A percentile compares a stretch with the other conserved stretches of the same genome.
phyloP scores from a whole-genome alignment of 2,888 invertebrate species.

The Hipparchia sbordonii region DNA sequence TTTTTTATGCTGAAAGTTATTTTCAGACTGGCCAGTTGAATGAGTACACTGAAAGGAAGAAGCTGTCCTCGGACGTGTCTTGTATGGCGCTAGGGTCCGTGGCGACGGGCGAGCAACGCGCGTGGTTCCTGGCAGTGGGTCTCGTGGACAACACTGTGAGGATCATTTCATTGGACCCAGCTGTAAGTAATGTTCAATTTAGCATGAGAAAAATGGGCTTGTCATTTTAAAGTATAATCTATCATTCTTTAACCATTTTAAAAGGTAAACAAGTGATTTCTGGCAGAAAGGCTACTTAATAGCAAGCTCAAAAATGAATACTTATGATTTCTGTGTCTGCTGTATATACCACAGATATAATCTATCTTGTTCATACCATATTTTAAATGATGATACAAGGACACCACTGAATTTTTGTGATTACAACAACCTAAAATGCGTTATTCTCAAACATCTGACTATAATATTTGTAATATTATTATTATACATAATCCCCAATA shows the following conservation, averaged over 20 bases:
- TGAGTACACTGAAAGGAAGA: conserved; percentile 98
- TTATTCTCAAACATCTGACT: conserved; percentile 74
- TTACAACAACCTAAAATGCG: conserved; percentile 79
- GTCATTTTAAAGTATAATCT: too few species aligned
- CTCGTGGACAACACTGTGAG: conserved; percentile 98
- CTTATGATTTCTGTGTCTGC: too few species aligned
- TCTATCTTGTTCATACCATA: too few species aligned
- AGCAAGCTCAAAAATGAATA: too few species aligned
- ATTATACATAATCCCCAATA: background rate
- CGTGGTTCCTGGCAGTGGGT: conserved; percentile 97
- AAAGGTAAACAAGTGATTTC: too few species aligned
- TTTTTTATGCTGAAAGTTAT: conserved; percentile 16
- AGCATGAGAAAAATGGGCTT: too few species aligned
- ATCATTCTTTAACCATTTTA: too few species aligned
- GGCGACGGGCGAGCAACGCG: conserved; percentile 96
- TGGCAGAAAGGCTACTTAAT: too few species aligned
- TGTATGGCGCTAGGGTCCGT: conserved; percentile 99
- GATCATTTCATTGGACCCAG: conserved; percentile 98
- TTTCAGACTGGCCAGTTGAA: conserved; percentile 97
- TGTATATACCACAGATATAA: too few species aligned
- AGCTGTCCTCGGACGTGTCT: conserved; percentile 97
- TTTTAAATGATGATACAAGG: conserved; percentile 77
- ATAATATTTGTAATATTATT: conserved; percentile 2
- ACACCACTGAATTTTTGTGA: conserved; percentile 79
- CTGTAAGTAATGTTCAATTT: conserved; percentile 74